Evolutionary conservation across 2,888 invertebrate species (phyloP), one percentile per base, ranked within the genome.

Genomic region (Stictocephala bisonia): DNA sequence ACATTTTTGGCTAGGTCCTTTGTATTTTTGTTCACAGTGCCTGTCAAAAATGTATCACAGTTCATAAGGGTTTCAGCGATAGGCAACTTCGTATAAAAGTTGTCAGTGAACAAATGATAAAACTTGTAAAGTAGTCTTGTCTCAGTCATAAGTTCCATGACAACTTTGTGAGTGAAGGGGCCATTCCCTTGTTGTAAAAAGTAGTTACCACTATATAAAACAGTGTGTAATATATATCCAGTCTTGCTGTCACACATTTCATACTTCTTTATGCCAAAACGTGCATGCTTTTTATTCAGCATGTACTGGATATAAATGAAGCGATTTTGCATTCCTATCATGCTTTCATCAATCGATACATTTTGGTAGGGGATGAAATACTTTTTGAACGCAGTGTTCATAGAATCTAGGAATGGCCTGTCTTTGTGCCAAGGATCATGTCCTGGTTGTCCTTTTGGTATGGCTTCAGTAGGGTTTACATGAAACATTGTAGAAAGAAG

Each of bases 91-190:
- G 68, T 68, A 24, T 68, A 68, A 48, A 44, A 48, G 27, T 68
- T 68, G 15, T 68, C 44, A 4, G 68, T 68, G 27, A 48, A 68
- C 15, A 68, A 18, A 27, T 68, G 68, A 35, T 67, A 67, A 26
- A 13, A 22, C 48, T 48, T 68, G n/a, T 48, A 26, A 24, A 68
- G 26, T 26, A 68, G 26, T 48, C 48, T 68, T 15, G 26, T 26
- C 6, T 20, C 9, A n/a, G 24, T 44, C 50, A 68, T 20, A n/a
- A 80, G 81, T 78, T 64, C 18, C 18, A 51, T 48, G 1, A 27
- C 44, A 26, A 68, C 68, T 15, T 24, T 68, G 44, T 68, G 24
- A n/a, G 44, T 68, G 68, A 68, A 68, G 18, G 50, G 26, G 26
- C 18, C 27, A 24, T 68, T 24, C 15, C 44, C 29, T 18, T 24